Evolutionary conservation across 2,797 vertebrate species (phyloP).

Genomic region (Sebastes diaconus): DNA sequence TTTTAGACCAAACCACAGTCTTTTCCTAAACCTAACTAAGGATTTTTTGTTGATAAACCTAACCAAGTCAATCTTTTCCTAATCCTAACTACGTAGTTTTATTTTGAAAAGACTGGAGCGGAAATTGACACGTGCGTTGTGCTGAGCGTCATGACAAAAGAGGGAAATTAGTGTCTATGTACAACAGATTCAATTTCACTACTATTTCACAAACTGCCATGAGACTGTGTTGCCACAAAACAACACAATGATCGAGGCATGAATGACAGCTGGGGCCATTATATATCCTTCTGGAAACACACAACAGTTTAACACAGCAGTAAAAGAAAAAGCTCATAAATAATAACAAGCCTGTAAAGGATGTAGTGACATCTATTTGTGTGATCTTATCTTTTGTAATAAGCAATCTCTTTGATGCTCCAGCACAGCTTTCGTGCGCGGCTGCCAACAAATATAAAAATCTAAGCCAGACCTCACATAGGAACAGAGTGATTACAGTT

Average conservation of each 20-base stretch:
- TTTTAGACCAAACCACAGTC: too few relatives aligned
- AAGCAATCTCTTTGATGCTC: slow-evolving; percentile 49
- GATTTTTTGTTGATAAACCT: too few relatives aligned
- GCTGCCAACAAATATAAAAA: slow-evolving; percentile 69
- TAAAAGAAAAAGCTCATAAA: slow-evolving; percentile 18
- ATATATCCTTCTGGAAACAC: slow-evolving; percentile 10
- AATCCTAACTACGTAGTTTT: too few relatives aligned
- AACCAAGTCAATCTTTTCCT: too few relatives aligned
- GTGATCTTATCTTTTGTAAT: slow-evolving; percentile 60
- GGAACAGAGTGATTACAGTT: slow-evolving; percentile 63
- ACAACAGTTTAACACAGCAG: slow-evolving; percentile 7
- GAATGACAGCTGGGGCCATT: slow-evolving; percentile 8
- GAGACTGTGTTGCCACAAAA: too few relatives aligned
- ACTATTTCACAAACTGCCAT: too few relatives aligned
- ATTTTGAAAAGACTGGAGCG: too few relatives aligned
- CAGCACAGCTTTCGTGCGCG: slow-evolving; percentile 43
- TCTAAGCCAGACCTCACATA: slow-evolving; percentile 65
- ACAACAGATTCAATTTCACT: too few relatives aligned
- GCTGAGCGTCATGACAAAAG: too few relatives aligned
- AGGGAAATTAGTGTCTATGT: too few relatives aligned
- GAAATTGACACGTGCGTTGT: too few relatives aligned
- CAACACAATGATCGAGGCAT: background rate
- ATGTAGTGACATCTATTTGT: slow-evolving; percentile 49
- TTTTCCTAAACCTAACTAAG: too few relatives aligned
- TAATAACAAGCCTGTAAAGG: slow-evolving; percentile 30